phyloP scores from a whole-genome alignment of 30 jellyfish, hydroid and myxozoan genomes.

The Hydractinia symbiolongicarpus region DNA sequence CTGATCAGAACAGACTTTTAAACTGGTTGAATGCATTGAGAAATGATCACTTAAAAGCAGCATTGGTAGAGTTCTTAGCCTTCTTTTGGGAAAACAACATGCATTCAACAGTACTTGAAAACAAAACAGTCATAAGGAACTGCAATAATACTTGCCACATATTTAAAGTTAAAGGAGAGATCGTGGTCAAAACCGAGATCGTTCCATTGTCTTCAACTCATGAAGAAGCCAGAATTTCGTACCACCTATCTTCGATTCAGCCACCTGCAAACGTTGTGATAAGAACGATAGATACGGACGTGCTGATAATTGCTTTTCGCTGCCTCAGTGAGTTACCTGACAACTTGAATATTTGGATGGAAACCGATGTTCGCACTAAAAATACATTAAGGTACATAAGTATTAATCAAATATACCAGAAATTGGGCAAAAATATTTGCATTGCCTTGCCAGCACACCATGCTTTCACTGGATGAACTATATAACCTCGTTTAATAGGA shows the following conservation, averaged over 20 bases:
- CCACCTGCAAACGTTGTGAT: background rate
- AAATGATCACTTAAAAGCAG: background rate
- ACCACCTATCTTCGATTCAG: background rate
- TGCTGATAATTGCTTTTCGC: too few relatives aligned
- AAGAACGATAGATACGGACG: background rate
- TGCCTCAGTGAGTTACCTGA: too few relatives aligned
- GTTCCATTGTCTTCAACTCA: background rate
- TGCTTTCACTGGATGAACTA: background rate
- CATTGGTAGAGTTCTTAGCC: slow-evolving; percentile 1
- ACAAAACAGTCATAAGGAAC: background rate
- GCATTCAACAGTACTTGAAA: background rate
- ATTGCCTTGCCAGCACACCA: background rate
- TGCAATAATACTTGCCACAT: background rate
- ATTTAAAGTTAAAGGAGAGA: background rate
- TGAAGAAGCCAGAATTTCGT: background rate
- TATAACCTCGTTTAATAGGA: background rate
- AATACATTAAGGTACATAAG: too few relatives aligned
- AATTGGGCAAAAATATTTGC: too few relatives aligned
- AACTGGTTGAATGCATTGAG: too few relatives aligned
- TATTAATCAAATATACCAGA: too few relatives aligned
- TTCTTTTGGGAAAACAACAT: background rate
- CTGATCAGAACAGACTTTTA: too few relatives aligned
- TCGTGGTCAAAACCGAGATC: background rate
- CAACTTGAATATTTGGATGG: too few relatives aligned
- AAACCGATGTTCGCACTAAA: too few relatives aligned